Conservation (phyloP, 2,888 invertebrate species). For the Catocala nupta region DNA sequence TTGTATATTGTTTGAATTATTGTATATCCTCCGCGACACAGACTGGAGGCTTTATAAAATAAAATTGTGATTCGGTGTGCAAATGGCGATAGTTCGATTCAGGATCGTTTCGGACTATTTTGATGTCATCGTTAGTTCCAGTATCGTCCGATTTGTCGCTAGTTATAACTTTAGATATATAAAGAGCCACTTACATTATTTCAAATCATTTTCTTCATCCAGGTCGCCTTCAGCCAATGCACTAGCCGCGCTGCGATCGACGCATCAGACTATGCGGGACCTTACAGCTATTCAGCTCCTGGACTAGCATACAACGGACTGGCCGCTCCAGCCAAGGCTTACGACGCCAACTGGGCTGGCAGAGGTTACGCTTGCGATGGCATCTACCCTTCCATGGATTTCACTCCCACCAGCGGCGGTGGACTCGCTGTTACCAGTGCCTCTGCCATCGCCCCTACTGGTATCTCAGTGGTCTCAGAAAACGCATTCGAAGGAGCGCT, state of each 20-base stretch:
- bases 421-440: constrained; percentile 53
- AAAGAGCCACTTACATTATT: too few species aligned
- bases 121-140: too few species aligned
- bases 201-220: not conserved
- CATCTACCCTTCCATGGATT: constrained; percentile 22
- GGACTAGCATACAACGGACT: constrained; percentile 11
- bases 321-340: not conserved
- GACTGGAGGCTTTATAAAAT: too few species aligned
- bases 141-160: too few species aligned
- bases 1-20: too few species aligned
- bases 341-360: constrained; percentile 7
- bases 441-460: constrained; percentile 56
- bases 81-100: too few species aligned
- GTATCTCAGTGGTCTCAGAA: constrained; percentile 60
- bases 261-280: not conserved
- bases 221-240: constrained; percentile 20
- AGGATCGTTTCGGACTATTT: too few species aligned
- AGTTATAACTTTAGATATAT: not conserved
- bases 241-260: constrained; percentile 9
- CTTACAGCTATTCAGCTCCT: constrained; percentile 6
- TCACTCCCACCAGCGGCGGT: constrained; percentile 50
- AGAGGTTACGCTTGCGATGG: constrained; percentile 9
- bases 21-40: too few species aligned
- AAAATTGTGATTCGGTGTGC: too few species aligned
- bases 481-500: constrained; percentile 62